Base-by-base conservation (phyloP, 64 coral and sea anemone species). In the Montipora cactus region DNA sequence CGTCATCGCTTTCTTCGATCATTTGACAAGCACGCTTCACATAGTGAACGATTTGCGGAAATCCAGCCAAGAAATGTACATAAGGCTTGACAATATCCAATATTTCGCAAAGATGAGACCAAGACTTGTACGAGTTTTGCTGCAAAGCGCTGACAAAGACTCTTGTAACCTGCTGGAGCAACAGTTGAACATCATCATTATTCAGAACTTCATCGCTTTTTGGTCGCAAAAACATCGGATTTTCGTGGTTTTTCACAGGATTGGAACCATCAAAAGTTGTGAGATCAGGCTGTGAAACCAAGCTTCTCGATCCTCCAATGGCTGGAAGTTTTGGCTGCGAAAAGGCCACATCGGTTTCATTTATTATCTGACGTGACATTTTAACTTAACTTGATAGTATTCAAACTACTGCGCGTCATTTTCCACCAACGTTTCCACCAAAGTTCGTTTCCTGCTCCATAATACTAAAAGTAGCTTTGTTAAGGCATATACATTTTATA, bases 31-130 rank as follows among this genome's bases (percentile, higher is more conserved):
- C 67, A 50, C 98, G 95, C 76, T 95, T 92, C 73, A 95, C 95
- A 90, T 99, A 99, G 86, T 99, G 98, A 44, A 25, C 28, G 9
- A 99, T 78, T 80, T 99, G 89, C 79, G 92, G 90, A 78, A 87
- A 62, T 67, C 37, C 77, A 51, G 72, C 75, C 14, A 99, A 67
- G 28, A 99, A 66, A 67, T 91, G 80, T 44, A 74, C 83, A 89
- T 99, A 99, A 19, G 98, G 98, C 67, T 94, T 88, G 20, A 92
- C 70, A 25, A 99, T 87, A 18, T 92, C 75, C 59, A 99, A 44
- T 6, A 96, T 92, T 13, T 99, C 92, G 44, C 94, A 84, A 49
- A 99, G 89, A 68, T 96, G 80, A 84, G 85, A 67, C 98, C 98
- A 99, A 51, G 37, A 84, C 15, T 79, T 16, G 67, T 74, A 93